Evolutionary conservation across 2,797 vertebrate species (phyloP), one percentile per base, ranked within the genome.

Genomic region (Lerista edwardsae): DNA sequence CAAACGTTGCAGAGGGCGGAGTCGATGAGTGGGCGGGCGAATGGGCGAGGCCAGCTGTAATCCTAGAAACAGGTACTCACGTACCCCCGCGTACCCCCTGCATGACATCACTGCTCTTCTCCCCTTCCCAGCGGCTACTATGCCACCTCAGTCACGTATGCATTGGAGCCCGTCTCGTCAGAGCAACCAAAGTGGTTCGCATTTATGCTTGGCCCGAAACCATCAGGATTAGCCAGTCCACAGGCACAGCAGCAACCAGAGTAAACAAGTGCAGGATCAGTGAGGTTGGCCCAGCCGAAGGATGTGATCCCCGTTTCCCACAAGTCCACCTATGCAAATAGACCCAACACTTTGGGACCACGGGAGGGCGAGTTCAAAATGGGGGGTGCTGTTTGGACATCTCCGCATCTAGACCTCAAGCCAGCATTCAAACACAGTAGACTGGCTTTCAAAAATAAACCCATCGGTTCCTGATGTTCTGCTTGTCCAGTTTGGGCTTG

Each of bases 321-420:
- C 82, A 77, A 47, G 27, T 14, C 74, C 82, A 84, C 75, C 83
- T 84, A 75, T 79, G 65, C 68, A 84, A 84, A 84, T 34, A 78
- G 36, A 23, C 68, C 61, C 65, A 41, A 17, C 65, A 4, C 27
- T n/a, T 29, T 34, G 55, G 39, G 47, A 19, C 59, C 65, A 25
- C 0, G 17, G 51, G 36, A 1, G 36, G 55, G 51, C 8, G 55
- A 61, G 75, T 76, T 69, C 61, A 77, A 84, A 77, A 59, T 19
- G 17, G 65, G 71, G 75, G 82, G 7, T 72, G 57, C 83, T n/a
- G 64, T 72, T 62, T 62, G 65, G 36, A 57, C 5, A 25, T 27
- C 55, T 27, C n/a, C n/a, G 10, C 75, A 47, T 23, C 57, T 64
- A 75, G 67, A n/a, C 3, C 29, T 47, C 23, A 68, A 51, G 59